Conservation (phyloP, 1,140 invertebrate species). For the Pectinophora gossypiella region DNA sequence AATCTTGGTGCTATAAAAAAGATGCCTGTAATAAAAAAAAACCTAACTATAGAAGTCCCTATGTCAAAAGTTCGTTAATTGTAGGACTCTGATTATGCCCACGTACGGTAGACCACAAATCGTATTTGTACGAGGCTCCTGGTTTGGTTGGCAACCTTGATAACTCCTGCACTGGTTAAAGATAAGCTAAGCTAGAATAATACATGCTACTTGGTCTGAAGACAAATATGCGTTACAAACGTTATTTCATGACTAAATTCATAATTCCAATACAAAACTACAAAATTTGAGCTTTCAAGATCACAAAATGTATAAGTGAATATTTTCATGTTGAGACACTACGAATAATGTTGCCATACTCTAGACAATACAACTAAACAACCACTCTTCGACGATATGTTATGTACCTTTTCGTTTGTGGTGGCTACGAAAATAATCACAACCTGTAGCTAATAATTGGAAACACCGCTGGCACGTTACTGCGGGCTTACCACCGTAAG, state of each 20-base stretch:
- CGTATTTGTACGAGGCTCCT: too few relatives aligned
- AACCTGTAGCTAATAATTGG: slow-evolving; percentile 33
- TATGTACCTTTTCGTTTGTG: not conserved
- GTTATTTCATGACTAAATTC: not conserved
- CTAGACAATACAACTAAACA: slow-evolving; percentile 28
- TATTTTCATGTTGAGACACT: too few relatives aligned
- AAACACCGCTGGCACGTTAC: slow-evolving; percentile 26
- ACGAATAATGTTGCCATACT: not conserved
- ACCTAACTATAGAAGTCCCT: too few relatives aligned
- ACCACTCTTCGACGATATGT: slow-evolving; percentile 57
- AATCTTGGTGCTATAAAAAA: too few relatives aligned
- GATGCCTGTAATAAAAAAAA: too few relatives aligned
- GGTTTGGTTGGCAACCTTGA: too few relatives aligned
- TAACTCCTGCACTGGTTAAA: too few relatives aligned
- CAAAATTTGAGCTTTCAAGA: slow-evolving; percentile 65
- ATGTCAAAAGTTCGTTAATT: too few relatives aligned
- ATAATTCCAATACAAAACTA: slow-evolving; percentile 39
- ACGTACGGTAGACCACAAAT: too few relatives aligned
- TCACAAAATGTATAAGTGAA: slow-evolving; percentile 30
- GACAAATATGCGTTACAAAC: slow-evolving; percentile 4
- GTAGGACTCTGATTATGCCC: too few relatives aligned
- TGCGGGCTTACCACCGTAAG: too few relatives aligned
- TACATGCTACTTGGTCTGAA: slow-evolving; percentile 37
- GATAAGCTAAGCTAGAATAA: slow-evolving; percentile 28
- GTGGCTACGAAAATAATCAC: slow-evolving; percentile 40